Conservation (phyloP, 2,888 invertebrate species). For the Harpalus rufipes region DNA sequence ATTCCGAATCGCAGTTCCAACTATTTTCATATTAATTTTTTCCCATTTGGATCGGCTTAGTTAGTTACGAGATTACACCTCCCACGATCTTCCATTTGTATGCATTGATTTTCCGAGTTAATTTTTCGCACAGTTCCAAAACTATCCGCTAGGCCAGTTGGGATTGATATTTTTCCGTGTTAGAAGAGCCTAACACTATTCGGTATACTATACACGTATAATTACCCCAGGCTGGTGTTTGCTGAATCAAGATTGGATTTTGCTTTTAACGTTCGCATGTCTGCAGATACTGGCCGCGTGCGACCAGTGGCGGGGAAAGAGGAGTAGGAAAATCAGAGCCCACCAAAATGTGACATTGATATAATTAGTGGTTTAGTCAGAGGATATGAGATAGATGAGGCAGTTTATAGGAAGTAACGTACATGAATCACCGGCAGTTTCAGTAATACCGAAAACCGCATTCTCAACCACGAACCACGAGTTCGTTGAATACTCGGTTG, state of each 20-base stretch:
- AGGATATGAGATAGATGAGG: not conserved
- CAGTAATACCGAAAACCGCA: not conserved
- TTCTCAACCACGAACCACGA: not conserved
- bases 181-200: slow-evolving; percentile 4
- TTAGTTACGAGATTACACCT: not conserved
- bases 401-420: not conserved
- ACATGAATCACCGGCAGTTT: not conserved
- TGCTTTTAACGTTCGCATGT: slow-evolving; percentile 65
- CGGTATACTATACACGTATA: slow-evolving; percentile 15
- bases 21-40: not conserved
- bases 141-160: not conserved
- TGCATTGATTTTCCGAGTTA: not conserved
- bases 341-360: not conserved
- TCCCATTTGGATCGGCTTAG: not conserved
- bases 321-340: slow-evolving; percentile 6
- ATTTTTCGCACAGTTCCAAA: slow-evolving; percentile 4
- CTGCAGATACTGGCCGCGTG: slow-evolving; percentile 33
- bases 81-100: not conserved
- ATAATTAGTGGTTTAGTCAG: not conserved
- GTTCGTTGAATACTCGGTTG: no score
- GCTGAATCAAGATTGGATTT: slow-evolving; percentile 63
- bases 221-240: slow-evolving; percentile 44
- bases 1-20: not conserved
- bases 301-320: slow-evolving; percentile 6
- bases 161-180: slow-evolving; percentile 34